These are phyloP conservation scores for Kobus ellipsiprymnus DNA, from an alignment of 2,113 vertebrate genomes.

Conservation along the genomic window DNA sequence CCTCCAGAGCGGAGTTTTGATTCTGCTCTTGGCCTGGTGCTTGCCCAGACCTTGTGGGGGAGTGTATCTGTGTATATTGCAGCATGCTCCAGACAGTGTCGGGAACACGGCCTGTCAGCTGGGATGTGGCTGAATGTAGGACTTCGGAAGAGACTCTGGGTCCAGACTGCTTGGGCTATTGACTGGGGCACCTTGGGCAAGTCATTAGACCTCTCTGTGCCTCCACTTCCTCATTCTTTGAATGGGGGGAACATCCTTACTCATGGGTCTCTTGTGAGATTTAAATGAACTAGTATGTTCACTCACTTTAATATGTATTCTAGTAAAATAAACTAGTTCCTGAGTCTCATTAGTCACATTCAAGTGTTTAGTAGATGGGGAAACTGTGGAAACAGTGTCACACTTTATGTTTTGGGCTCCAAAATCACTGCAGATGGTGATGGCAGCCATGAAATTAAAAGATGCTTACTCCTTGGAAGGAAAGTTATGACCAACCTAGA, in stretches of 20 bases:
- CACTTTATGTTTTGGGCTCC: no score
- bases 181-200: background rate
- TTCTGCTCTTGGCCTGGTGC: background rate
- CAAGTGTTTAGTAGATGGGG: background rate
- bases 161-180: background rate
- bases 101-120: background rate
- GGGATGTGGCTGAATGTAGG: no score
- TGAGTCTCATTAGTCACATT: background rate
- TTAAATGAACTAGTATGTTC: background rate
- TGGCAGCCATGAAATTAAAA: no score
- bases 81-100: accelerated
- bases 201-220: background rate
- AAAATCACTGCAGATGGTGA: no score
- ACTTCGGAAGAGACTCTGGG: background rate
- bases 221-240: background rate
- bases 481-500: no score
- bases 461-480: no score
- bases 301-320: background rate
- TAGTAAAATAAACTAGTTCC: background rate
- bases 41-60: background rate
- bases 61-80: background rate
- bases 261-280: background rate
- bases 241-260: background rate
- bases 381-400: no score
- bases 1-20: background rate